Evolutionary conservation across 2,113 vertebrate genomes (phyloP).

Genomic region (Heteronetta atricapilla): DNA sequence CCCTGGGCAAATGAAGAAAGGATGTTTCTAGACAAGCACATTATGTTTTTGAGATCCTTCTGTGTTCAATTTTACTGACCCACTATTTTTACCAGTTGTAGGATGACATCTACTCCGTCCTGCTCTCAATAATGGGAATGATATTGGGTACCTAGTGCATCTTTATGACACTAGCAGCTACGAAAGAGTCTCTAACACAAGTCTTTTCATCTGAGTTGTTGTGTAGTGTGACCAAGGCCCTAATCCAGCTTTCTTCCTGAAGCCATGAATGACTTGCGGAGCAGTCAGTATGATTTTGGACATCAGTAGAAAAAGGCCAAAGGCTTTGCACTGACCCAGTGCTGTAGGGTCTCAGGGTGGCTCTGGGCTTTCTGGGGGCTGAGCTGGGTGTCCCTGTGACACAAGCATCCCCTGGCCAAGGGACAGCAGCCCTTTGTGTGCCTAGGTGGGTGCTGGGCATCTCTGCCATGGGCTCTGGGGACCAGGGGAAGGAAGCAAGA

Average conservation of each 20-base stretch:
- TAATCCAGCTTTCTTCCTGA: neutral
- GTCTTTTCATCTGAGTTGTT: neutral
- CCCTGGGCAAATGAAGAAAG: neutral
- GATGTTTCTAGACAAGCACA: neutral
- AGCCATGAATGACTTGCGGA: neutral
- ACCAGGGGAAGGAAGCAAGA: neutral
- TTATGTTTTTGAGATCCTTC: neutral
- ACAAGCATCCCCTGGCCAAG: rapidly evolving
- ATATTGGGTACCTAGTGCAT: neutral
- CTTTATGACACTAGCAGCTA: neutral
- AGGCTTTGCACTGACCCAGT: neutral
- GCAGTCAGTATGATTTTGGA: neutral
- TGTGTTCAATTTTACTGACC: neutral
- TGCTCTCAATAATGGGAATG: neutral
- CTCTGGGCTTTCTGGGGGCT: neutral
- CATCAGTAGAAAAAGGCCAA: neutral
- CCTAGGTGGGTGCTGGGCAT: rapidly evolving
- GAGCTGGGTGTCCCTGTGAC: neutral
- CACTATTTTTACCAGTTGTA: neutral
- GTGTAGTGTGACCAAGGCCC: neutral
- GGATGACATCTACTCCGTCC: neutral
- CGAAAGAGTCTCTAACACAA: neutral
- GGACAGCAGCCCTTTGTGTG: neutral
- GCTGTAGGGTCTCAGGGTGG: rapidly evolving
- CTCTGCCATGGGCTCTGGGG: neutral